phyloP scores from a whole-genome alignment of 2,113 vertebrate species.

The Eurystomus gularis region DNA sequence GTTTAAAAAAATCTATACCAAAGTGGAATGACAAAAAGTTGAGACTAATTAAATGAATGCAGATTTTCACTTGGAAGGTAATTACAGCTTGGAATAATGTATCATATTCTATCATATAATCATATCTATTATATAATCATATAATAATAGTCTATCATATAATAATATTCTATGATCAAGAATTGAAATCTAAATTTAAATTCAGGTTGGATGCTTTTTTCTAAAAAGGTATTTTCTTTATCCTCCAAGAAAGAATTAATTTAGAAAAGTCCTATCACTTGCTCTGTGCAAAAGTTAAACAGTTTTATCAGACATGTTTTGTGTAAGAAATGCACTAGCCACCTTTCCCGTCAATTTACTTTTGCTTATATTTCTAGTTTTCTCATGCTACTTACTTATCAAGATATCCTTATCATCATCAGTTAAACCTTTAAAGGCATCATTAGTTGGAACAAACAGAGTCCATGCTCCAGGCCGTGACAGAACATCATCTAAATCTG shows the following conservation, averaged over 20 bases:
- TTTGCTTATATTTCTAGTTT: not conserved
- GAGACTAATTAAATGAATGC: not conserved
- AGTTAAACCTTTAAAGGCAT: conserved; percentile 87
- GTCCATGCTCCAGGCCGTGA: conserved; percentile 86
- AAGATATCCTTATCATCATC: conserved; percentile 80
- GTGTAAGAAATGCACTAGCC: not conserved
- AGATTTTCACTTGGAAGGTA: not conserved
- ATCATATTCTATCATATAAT: too few species aligned
- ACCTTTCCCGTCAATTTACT: not conserved
- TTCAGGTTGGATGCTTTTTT: not conserved
- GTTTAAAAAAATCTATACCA: not conserved
- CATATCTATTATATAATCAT: too few species aligned
- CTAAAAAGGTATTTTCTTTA: not conserved
- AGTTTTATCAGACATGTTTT: not conserved
- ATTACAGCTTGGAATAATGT: not conserved
- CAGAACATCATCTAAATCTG: conserved; percentile 87
- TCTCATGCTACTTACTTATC: conserved; percentile 77
- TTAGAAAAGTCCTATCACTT: not conserved
- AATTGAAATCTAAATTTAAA: not conserved
- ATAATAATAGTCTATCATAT: too few species aligned
- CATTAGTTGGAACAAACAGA: conserved; percentile 91
- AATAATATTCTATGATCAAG: too few species aligned
- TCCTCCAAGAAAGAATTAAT: not conserved
- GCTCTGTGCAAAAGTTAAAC: not conserved
- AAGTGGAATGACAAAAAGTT: not conserved